Evolutionary conservation across 2,113 vertebrate genomes (phyloP).

Genomic region (Psophia crepitans): DNA sequence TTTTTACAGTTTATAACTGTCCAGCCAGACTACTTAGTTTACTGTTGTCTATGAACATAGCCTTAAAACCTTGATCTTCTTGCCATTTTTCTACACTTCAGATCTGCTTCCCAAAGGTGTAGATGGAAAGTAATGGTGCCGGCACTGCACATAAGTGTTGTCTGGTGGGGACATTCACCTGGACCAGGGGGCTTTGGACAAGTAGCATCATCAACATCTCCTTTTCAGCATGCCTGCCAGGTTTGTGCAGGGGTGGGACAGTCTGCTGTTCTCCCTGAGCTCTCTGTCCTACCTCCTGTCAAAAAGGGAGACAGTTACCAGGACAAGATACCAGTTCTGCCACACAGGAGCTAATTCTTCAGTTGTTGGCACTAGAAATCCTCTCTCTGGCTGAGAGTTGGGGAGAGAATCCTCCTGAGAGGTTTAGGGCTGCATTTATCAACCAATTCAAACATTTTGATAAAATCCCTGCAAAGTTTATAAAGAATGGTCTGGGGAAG

Average conservation of each 20-base stretch:
- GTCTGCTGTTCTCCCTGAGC: accelerated
- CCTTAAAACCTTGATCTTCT: not conserved
- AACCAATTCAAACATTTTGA: not conserved
- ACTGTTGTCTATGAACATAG: not conserved
- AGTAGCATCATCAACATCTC: not conserved
- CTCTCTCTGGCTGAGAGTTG: not conserved
- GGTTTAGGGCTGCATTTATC: not conserved
- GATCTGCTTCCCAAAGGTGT: accelerated
- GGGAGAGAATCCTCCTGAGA: not conserved
- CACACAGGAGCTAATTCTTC: not conserved
- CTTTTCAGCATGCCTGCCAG: not conserved
- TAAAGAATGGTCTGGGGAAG: not conserved
- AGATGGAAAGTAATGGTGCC: not conserved
- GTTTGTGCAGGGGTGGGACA: not conserved
- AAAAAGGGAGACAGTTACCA: not conserved
- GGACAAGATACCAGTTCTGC: not conserved
- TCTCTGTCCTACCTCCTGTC: not conserved
- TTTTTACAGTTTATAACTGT: not conserved
- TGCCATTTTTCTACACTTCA: not conserved
- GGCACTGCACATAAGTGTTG: not conserved
- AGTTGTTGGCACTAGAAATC: not conserved
- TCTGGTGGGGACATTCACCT: not conserved
- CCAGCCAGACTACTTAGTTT: not conserved
- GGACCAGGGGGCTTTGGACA: not conserved
- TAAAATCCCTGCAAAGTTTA: not conserved